A percentile compares a stretch with the other conserved stretches of the same genome.
These are phyloP conservation scores for Dipodomys ordii DNA, from an alignment of 2,113 vertebrate species.

Conservation along the genomic window DNA sequence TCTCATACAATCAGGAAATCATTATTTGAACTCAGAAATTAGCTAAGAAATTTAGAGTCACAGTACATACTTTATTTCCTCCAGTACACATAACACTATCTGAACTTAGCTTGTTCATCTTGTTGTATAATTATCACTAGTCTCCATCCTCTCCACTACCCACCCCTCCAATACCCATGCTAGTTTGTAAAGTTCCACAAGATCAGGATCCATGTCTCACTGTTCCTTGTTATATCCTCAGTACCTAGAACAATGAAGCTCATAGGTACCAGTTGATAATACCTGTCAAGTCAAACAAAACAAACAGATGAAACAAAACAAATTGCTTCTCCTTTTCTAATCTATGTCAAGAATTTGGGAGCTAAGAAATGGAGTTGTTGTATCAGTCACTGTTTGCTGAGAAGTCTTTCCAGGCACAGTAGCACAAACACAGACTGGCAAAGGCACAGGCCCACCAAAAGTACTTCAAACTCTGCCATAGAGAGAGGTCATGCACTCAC, in stretches of 20 bases:
- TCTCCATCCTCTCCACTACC: background rate
- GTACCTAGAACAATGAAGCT: background rate
- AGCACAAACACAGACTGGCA: background rate
- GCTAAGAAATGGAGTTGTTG: background rate
- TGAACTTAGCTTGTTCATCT: background rate
- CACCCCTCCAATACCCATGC: background rate
- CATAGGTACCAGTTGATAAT: background rate
- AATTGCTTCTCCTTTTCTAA: background rate
- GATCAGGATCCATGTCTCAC: background rate
- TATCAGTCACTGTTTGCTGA: background rate
- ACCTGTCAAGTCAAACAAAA: background rate
- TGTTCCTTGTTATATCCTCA: background rate
- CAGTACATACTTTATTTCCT: background rate
- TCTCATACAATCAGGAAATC: background rate
- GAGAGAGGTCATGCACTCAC: background rate
- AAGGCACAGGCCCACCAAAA: background rate
- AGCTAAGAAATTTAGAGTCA: background rate
- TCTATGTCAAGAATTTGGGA: background rate
- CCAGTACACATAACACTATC: background rate
- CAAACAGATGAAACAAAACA: background rate
- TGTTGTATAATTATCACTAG: background rate
- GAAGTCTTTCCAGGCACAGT: background rate
- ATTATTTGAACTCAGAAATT: background rate
- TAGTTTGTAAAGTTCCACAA: background rate
- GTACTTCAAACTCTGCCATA: background rate